Evolutionary conservation across 2,113 vertebrate genomes (phyloP), one percentile per base, ranked within the genome.

Genomic region (Cebidichthys violaceus): DNA sequence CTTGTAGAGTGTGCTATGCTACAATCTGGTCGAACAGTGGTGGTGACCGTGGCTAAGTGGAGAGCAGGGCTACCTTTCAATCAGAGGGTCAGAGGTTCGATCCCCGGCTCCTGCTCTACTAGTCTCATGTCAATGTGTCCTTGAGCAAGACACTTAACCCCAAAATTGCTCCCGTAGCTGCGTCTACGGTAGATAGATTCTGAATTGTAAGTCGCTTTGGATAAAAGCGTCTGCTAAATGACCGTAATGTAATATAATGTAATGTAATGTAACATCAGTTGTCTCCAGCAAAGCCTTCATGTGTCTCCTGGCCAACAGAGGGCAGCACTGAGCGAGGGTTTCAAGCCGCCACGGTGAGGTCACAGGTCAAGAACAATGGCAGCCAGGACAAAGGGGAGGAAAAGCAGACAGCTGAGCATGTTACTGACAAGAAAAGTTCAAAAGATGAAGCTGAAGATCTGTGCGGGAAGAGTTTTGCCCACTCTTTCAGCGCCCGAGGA

Each of bases 381-480:
- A 37, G 55, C 1, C 50, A 57, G 55, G 9, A 15, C 39, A 22
- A 5, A 60, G 24, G 15, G 35, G 29, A 73, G 41, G 29, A 33
- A 55, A n/a, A 55, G 17, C 45, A 31, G 18, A 6, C 61, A 62
- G 18, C 33, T 1, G 3, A 54, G 33, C 15, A 22, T 8, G 57
- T n/a, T 54, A 31, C 69, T 41, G 59, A 84, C 57, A 70, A 22
- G 27, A 67, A 29, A 74, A 41, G 72, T 17, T 83, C 55, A 59
- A 77, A 27, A 37, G n/a, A 0, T 22, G 50, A 9, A 59, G 67
- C 35, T 9, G 54, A 54, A 43, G 47, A 61, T 20, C 27, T 24
- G 64, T 27, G 57, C 54, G 29, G 29, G 60, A 47, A 14, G 59
- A 4, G 9, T 62, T 68, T 55, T 33, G 29, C 35, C 47, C 10